Percentiles rank a stretch among this genome's conserved stretches.
Evolutionary conservation across 2,888 invertebrate genomes (phyloP).

Genomic region (Hirtodrosophila confusa): DNA sequence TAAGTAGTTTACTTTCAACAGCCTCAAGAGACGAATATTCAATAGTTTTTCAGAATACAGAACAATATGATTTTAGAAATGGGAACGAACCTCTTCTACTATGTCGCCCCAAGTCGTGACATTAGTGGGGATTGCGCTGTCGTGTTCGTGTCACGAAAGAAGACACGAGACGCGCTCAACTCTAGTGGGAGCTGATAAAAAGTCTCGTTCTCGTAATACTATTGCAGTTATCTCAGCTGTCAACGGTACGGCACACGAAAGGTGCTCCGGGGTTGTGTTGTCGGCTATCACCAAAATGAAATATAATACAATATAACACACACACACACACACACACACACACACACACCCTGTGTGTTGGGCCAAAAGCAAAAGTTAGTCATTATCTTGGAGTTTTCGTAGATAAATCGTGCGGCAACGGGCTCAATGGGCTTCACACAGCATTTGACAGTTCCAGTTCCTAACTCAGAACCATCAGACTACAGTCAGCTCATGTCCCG

Average conservation of each 20-base stretch:
- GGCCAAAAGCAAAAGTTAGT: conserved; percentile 46
- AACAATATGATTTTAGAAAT: no score
- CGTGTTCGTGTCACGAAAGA: no score
- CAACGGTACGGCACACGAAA: conserved; percentile 26
- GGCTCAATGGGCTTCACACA: conserved; percentile 34
- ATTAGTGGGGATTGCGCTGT: no score
- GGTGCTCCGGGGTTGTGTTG: conserved; percentile 35
- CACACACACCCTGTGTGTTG: not conserved
- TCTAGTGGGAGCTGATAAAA: conserved; percentile 35
- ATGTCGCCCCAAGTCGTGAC: no score
- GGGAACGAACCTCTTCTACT: no score
- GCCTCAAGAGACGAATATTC: no score
- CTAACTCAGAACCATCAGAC: conserved; percentile 29
- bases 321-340: conserved; percentile 17
- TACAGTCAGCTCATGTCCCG: conserved; percentile 49
- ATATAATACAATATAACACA: conserved; percentile 69
- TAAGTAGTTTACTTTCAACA: no score
- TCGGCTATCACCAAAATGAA: conserved; percentile 66
- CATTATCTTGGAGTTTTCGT: conserved; percentile 78
- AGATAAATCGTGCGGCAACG: conserved; percentile 67
- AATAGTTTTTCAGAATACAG: no score
- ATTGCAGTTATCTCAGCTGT: conserved; percentile 65
- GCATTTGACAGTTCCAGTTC: conserved; percentile 40
- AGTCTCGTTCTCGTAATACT: conserved; percentile 48
- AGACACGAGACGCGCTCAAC: no score